Conservation (phyloP, 2,113 vertebrate species). For the Glaucomys volans region DNA sequence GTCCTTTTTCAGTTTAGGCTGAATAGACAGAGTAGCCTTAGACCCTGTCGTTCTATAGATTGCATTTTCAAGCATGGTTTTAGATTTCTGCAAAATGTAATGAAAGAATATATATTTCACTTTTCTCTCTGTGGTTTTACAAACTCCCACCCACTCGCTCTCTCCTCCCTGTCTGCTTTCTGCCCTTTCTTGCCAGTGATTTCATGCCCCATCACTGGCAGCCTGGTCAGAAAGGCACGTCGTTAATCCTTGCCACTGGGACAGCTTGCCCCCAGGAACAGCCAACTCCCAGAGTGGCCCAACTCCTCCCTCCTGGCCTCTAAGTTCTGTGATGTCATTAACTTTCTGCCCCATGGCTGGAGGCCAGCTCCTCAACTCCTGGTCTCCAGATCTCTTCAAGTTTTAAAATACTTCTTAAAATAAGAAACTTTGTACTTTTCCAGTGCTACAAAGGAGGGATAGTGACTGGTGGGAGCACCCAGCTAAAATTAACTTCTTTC, state of each 20-base stretch:
- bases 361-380: constrained; percentile 32
- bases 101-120: constrained; percentile 16
- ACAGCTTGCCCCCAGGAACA: constrained; percentile 66
- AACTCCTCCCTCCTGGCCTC: constrained; percentile 67
- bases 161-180: not conserved
- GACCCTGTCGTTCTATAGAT: not conserved
- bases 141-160: not conserved
- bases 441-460: not conserved
- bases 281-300: constrained; percentile 64
- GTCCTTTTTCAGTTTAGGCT: constrained; percentile 21
- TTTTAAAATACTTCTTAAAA: constrained; percentile 15
- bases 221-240: constrained; percentile 70
- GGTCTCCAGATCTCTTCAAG: constrained; percentile 10
- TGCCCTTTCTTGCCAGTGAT: constrained; percentile 62
- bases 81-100: constrained; percentile 46
- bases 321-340: constrained; percentile 18
- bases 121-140: constrained; percentile 71
- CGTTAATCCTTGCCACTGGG: constrained; percentile 72
- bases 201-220: constrained; percentile 48
- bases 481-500: constrained; percentile 46
- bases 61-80: not conserved
- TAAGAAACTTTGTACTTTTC: constrained; percentile 69
- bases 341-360: constrained; percentile 58
- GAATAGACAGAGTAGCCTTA: not conserved
- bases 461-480: not conserved